Evolutionary conservation across 2,888 invertebrate genomes (phyloP), one percentile per base, ranked within the genome.

Genomic region (Lasioglossum malachurum): DNA sequence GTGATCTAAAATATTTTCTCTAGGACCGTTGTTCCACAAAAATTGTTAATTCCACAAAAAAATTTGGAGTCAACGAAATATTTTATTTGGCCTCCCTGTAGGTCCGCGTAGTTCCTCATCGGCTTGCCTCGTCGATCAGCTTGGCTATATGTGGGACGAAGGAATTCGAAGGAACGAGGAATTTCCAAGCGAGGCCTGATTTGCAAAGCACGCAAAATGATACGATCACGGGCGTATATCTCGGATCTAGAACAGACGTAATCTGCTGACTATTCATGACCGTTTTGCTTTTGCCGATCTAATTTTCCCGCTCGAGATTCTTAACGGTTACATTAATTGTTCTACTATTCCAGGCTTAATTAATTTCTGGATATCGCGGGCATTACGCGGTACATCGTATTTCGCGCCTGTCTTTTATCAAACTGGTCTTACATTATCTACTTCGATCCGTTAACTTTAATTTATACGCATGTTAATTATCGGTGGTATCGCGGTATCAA

Each of bases 251-350:
- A 64, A 31, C 64, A 16, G 31, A 64, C 64, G 31, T 38, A 23
- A 69, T 69, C 69, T 16, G 69, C 38, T 64, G 64, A 64, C 64
- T 69, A 69, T 69, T 69, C 69, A 69, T 69, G 69, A 69, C 69
- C 69, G 69, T 69, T 69, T 69, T 69, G 69, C 69, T 69, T 69
- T 69, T 69, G 23, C 69, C 69, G 69, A 69, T 69, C 69, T 69
- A 69, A 69, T 69, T 69, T 69, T 38, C 69, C 69, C 19, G 69
- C 38, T 69, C 38, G 35, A 23, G 35, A 69, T 69, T 69, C 23
- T 69, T 69, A 69, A 69, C 69, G 69, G 69, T 69, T 69, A 69
- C 69, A 69, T 69, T 69, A 69, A 23, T 69, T 69, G 69, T 69
- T 69, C 69, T 10, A 23, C 23, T 38, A 38, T 38, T 19, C 69